Conservation (phyloP, 2,888 invertebrate species). For the Chorisops tibialis region DNA sequence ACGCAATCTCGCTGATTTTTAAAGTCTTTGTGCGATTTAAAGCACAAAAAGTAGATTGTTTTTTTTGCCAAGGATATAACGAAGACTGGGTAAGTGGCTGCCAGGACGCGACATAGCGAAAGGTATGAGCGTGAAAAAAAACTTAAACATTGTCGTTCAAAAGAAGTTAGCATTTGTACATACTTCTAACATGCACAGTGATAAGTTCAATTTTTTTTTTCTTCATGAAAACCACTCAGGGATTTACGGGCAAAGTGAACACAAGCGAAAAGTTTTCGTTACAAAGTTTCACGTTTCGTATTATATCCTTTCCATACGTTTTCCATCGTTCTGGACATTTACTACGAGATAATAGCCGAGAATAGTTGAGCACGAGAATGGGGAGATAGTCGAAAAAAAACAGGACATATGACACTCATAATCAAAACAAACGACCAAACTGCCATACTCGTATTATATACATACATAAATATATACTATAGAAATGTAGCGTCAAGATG, state of each 20-base stretch:
- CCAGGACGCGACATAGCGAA: neutral
- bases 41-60: neutral
- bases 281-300: neutral
- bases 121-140: neutral
- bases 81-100: neutral
- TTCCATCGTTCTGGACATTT: too few relatives aligned
- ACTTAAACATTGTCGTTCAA: constrained; percentile 13
- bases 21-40: neutral
- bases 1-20: neutral
- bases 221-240: constrained; percentile 1
- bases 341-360: neutral
- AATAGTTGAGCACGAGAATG: neutral
- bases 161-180: constrained; percentile 7
- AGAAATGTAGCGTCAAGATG: neutral
- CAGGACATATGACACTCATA: constrained; percentile 21
- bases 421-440: constrained; percentile 19
- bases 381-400: constrained; percentile 2
- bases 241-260: neutral
- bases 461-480: too few relatives aligned
- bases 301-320: neutral
- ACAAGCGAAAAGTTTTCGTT: neutral
- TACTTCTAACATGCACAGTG: constrained; percentile 11
- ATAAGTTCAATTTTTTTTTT: neutral
- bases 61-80: constrained; percentile 6
- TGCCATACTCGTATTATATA: too few relatives aligned